Conservation (phyloP, 2,113 vertebrate genomes). For the Anseranas semipalmata region DNA sequence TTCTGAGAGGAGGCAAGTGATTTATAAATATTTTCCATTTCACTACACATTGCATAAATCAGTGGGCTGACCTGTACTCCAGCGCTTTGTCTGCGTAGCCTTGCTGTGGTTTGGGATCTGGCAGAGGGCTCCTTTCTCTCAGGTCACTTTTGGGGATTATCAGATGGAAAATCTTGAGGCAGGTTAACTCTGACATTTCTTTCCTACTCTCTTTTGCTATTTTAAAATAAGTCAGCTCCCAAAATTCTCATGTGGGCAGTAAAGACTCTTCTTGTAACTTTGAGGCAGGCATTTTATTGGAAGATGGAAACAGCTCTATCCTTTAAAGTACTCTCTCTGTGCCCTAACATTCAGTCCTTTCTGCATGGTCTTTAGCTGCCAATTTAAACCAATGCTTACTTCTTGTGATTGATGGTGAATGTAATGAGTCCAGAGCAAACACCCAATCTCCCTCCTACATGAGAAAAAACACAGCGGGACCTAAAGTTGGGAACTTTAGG, state of each 20-base stretch:
- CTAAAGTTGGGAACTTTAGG: background rate
- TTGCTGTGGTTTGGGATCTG: background rate
- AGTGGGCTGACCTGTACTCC: background rate
- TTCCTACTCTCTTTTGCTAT: background rate
- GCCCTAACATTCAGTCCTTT: background rate
- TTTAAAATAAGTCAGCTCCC: background rate
- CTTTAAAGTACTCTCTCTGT: background rate
- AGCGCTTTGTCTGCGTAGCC: background rate
- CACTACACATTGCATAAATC: constrained; percentile 22
- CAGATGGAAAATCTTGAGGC: background rate
- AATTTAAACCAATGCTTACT: background rate
- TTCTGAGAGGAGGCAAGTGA: constrained; percentile 2
- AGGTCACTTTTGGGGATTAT: background rate
- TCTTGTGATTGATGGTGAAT: background rate
- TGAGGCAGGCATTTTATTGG: background rate
- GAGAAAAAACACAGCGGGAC: background rate
- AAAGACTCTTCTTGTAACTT: background rate
- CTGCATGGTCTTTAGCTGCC: background rate
- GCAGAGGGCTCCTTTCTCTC: background rate
- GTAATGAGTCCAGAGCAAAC: background rate
- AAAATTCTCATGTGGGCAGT: background rate
- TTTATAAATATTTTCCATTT: constrained; percentile 40
- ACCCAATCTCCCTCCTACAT: background rate
- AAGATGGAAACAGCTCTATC: background rate
- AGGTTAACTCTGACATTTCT: background rate